Percentiles rank a stretch among this genome's conserved stretches.
Evolutionary conservation across 92 coral and sea anemone genomes (phyloP).

Genomic region (Porites rus): DNA sequence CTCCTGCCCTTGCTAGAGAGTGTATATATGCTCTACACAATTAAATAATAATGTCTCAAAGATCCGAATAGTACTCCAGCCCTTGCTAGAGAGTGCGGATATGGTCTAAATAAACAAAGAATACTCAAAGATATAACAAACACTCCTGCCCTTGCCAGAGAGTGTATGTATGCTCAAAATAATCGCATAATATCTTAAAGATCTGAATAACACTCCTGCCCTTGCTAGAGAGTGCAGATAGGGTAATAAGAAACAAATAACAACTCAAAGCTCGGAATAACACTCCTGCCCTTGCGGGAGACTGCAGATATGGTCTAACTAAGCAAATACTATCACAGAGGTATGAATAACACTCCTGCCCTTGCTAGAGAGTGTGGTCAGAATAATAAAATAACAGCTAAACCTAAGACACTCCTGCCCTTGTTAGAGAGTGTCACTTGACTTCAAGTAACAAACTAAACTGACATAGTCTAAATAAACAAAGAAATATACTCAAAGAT

Average conservation of each 20-base stretch:
- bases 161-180: too few relatives aligned
- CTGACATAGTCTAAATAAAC: too few relatives aligned
- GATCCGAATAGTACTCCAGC: not conserved
- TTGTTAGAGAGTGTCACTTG: conserved; percentile 2
- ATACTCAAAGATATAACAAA: too few relatives aligned
- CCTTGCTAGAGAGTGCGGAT: conserved; percentile 6
- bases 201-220: too few relatives aligned
- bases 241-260: too few relatives aligned
- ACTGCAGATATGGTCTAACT: too few relatives aligned
- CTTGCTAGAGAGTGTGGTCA: not conserved
- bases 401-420: not conserved
- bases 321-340: not conserved
- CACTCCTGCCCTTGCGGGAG: not conserved
- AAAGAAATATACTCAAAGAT: too few relatives aligned
- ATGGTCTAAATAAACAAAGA: too few relatives aligned
- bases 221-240: not conserved
- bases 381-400: not conserved
- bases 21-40: not conserved
- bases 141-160: not conserved
- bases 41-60: not conserved
- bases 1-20: not conserved
- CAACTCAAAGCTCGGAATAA: not conserved
- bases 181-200: too few relatives aligned
- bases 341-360: conserved; percentile 9
- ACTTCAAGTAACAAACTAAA: not conserved